A percentile compares a stretch with the other conserved stretches of the same genome.
Conservation (phyloP, 2,797 vertebrate genomes). For the Rhabdophis nuchalis region DNA sequence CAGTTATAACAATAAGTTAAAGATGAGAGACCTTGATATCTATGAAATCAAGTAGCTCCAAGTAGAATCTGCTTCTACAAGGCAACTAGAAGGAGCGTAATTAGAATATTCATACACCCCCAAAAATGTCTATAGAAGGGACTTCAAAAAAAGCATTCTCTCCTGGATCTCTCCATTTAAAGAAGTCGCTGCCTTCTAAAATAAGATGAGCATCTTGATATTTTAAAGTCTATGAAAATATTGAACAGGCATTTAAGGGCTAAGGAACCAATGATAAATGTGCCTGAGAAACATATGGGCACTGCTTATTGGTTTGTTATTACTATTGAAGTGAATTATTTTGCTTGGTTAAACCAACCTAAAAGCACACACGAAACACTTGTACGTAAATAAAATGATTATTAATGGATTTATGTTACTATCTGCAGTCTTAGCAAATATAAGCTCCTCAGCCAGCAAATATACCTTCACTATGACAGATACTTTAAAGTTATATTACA, state of each 20-base stretch:
- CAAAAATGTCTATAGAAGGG: background rate
- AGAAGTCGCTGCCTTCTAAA: background rate
- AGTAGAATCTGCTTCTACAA: background rate
- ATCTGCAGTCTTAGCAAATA: background rate
- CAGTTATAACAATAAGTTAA: background rate
- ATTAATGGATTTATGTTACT: background rate
- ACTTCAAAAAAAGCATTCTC: background rate
- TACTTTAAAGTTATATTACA: background rate
- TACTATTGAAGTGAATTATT: background rate
- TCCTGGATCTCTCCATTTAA: background rate
- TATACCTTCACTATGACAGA: background rate
- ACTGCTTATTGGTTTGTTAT: background rate
- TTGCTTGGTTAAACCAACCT: background rate
- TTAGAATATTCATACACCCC: background rate
- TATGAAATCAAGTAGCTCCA: background rate
- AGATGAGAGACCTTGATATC: background rate
- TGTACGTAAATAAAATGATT: background rate
- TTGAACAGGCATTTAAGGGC: background rate
- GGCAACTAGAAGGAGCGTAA: background rate
- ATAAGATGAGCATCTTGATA: background rate
- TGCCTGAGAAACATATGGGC: background rate
- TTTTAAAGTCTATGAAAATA: background rate
- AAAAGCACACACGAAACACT: background rate
- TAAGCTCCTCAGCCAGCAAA: constrained; percentile 1
- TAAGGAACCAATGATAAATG: background rate